Evolutionary conservation across 1,140 invertebrate genomes (phyloP), one percentile per base, ranked within the genome.

Genomic region (Elymnias hypermnestra): DNA sequence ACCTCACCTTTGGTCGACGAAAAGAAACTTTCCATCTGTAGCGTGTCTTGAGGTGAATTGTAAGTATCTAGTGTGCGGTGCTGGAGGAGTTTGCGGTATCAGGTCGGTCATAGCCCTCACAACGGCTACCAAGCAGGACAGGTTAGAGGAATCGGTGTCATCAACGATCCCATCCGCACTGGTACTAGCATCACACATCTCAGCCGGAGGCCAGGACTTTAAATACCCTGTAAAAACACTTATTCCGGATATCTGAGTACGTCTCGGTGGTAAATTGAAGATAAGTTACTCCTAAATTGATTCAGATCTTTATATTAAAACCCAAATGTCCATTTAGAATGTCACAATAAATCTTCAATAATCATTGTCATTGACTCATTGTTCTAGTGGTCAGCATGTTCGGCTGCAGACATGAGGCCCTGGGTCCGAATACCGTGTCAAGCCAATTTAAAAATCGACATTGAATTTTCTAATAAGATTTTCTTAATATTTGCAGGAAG

Each of bases 21-120:
- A 99, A 1, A 97, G 91, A 76, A 98, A 98, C 86, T 98, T 98
- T 15, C 97, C 97, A 69, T 99, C 97, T 37, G 94, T 91, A 7
- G 94, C 93, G 78, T 99, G 97, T 28, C 97, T 89, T 0, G 96
- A 97, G 46, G 92, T 90, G 71, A 93, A 96, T 66, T 92, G 90
- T 29, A 92, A 87, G 5, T 88, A 87, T 17, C 89, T 74, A 5
- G 87, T 71, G 28, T 88, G 88, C 0, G 87, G 72, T 57, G 76
- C 59, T 0, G 63, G 37, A 3, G 18, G 15, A 44, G 39, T 7
- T 8, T 58, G 55, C 6, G 42, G 56, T 9, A 54, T 38, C 15
- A 60, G 49, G 53, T 89, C 87, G 3, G 91, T 89, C 42, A 94
- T 89, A 0, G 93, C 83, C 19, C 93, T 87, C 4, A 94, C 95